These are phyloP conservation scores for Meloidogyne exigua DNA, from an alignment of 1,140 invertebrate species.

Conservation along the genomic window DNA sequence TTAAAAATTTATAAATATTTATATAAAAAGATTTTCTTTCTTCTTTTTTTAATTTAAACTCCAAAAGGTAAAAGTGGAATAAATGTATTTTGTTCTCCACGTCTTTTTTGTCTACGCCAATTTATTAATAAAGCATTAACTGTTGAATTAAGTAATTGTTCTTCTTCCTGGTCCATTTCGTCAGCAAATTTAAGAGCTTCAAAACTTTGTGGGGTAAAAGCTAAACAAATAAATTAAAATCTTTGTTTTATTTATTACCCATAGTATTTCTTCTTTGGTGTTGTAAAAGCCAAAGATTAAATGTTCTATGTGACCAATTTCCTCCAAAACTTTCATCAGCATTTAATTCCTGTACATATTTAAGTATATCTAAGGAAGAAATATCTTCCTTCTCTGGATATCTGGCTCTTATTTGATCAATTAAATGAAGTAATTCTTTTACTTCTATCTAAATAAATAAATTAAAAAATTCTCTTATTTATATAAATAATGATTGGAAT, in stretches of 20 bases:
- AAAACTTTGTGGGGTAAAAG: conserved; percentile 62
- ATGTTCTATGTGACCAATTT: conserved; percentile 31
- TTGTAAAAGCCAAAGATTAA: conserved; percentile 47
- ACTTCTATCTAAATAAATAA: conserved; percentile 53
- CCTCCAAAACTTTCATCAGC: conserved; percentile 21
- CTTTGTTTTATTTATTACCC: not conserved
- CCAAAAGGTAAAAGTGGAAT: conserved; percentile 37
- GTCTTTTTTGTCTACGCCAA: conserved; percentile 21
- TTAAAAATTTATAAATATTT: not conserved
- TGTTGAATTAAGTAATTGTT: conserved; percentile 17
- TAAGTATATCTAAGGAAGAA: conserved; percentile 59
- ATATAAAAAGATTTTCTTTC: not conserved
- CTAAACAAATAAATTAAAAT: conserved; percentile 2
- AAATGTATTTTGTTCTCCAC: conserved; percentile 33
- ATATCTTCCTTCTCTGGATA: conserved; percentile 62
- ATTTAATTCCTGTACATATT: conserved; percentile 62
- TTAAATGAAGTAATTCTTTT: conserved; percentile 61
- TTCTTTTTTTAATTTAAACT: conserved; percentile 8
- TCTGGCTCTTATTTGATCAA: conserved; percentile 55
- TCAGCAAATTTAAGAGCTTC: conserved; percentile 62
- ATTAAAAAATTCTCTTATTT: too few relatives aligned
- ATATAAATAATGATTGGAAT: too few relatives aligned
- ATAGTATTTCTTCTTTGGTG: conserved; percentile 58
- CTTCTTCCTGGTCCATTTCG: conserved; percentile 52
- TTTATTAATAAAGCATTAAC: conserved; percentile 24